Base-by-base conservation (phyloP, 2,888 invertebrate species). In the Rhyacophila evoluta region DNA sequence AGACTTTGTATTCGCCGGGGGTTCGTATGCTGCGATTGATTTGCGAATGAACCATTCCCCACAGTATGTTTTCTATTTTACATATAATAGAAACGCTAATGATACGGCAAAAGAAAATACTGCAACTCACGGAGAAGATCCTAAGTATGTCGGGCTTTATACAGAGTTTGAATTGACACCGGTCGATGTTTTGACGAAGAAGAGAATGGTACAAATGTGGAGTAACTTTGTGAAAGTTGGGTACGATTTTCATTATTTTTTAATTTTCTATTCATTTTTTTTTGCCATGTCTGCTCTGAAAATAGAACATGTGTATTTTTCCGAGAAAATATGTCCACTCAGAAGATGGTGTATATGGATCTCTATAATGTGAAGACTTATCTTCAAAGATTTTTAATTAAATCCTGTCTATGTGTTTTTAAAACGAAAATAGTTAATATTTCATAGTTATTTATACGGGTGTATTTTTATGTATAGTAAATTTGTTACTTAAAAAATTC, bases 141-240 rank as follows among this genome's bases (percentile, higher is more conserved):
- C 78, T 8, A 80, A 83, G 6, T 85, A 85, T 75, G 28, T 82
- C 25, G 75, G 72, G 8, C 8, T 55, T 6, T 15, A n/a, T 15
- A n/a, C 12, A 1, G 72, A 77, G 1, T 3, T 55, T 11, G 15
- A 38, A 4, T 39, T 36, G 2, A 55, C 85, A 10, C 84, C 85
- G 29, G 85, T 85, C 2, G 89, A 88, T 82, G 84, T 83, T 79
- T 77, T 86, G 25, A 86, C 91, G 4, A 86, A 89, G 2, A 85
- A 88, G 15, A 86, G 87, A 28, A 85, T 92, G 83, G 86, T 89
- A 10, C 84, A 87, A 29, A 85, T 92, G 86, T 92, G 93, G 93
- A 90, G 92, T 0, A 92, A 93, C 83, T 93, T 93, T 84, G 93
- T 92, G 0, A 91, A 89, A 83, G 85, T 85, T 83, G 89, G 91